Conservation (phyloP, 2,888 invertebrate genomes). For the Steinernema carpocapsae region DNA sequence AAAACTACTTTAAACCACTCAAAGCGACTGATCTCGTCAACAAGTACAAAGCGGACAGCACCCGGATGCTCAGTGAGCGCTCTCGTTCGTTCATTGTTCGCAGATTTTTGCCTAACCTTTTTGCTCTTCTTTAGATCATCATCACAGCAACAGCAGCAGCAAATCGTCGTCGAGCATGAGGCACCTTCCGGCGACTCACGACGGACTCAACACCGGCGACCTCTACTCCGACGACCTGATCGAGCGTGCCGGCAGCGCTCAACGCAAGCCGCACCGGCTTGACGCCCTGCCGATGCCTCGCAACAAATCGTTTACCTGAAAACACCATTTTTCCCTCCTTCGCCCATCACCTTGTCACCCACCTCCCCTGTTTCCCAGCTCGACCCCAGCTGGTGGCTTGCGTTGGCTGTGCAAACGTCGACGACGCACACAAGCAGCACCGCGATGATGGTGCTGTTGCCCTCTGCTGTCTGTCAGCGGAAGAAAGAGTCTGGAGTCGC, state of each 20-base stretch:
- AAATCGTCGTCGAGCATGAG: conserved; percentile 25
- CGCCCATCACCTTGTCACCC: not conserved
- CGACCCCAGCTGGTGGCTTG: no score
- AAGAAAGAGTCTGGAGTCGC: no score
- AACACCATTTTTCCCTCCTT: not conserved
- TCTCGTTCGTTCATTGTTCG: conserved; percentile 14
- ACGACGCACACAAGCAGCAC: no score
- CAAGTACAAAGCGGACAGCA: conserved; percentile 73
- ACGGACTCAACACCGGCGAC: conserved; percentile 64
- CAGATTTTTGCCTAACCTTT: not conserved
- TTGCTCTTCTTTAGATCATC: conserved; percentile 22
- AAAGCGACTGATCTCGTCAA: conserved; percentile 75
- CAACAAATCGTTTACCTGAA: conserved; percentile 44
- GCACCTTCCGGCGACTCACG: conserved; percentile 50
- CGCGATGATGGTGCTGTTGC: no score
- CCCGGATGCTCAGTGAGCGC: conserved; percentile 18
- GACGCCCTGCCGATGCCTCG: conserved; percentile 45
- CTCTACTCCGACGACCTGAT: conserved; percentile 66
- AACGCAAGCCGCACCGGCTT: conserved; percentile 43
- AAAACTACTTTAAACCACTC: conserved; percentile 79
- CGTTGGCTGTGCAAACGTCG: no score
- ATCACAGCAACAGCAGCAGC: not conserved
- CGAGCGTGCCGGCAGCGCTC: conserved; percentile 42
- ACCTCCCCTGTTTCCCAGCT: no score
- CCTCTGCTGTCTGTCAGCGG: no score